Percentiles rank a stretch among this genome's conserved stretches.
Conservation (phyloP, 2,888 invertebrate genomes). For the Amphipoea lucens region DNA sequence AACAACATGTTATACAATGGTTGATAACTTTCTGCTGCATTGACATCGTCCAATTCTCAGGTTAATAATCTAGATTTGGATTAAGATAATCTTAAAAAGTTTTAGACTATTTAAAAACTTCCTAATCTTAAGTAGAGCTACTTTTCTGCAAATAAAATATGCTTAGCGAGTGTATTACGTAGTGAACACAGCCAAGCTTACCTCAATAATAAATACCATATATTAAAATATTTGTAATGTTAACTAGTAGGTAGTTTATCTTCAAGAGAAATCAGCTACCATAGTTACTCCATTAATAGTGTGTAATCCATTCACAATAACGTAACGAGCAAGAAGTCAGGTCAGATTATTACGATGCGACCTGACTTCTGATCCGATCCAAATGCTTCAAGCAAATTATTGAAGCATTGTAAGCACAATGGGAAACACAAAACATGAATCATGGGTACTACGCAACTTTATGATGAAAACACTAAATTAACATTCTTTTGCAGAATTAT, state of each 20-base stretch:
- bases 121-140: background rate
- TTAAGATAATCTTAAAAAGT: constrained; percentile 29
- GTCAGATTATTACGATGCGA: constrained; percentile 47
- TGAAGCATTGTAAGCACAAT: constrained; percentile 19
- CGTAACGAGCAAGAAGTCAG: constrained; percentile 35
- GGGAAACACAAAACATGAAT: constrained; percentile 20
- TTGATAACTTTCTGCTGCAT: constrained; percentile 41
- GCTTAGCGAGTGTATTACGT: background rate
- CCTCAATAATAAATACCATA: background rate
- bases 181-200: background rate
- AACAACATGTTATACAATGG: constrained; percentile 46
- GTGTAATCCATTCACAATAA: constrained; percentile 47
- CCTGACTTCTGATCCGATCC: constrained; percentile 47
- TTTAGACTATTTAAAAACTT: constrained; percentile 6
- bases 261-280: constrained; percentile 43
- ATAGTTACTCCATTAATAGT: constrained; percentile 42
- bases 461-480: background rate
- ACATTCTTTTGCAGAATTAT: background rate
- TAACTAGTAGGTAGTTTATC: constrained; percentile 31
- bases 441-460: background rate
- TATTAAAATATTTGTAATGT: constrained; percentile 23
- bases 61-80: constrained; percentile 32
- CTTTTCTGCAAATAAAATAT: background rate
- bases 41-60: constrained; percentile 38
- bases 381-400: constrained; percentile 30